These are phyloP conservation scores for Cerastis rubricosa DNA, from an alignment of 2,888 invertebrate species.

Conservation along the genomic window DNA sequence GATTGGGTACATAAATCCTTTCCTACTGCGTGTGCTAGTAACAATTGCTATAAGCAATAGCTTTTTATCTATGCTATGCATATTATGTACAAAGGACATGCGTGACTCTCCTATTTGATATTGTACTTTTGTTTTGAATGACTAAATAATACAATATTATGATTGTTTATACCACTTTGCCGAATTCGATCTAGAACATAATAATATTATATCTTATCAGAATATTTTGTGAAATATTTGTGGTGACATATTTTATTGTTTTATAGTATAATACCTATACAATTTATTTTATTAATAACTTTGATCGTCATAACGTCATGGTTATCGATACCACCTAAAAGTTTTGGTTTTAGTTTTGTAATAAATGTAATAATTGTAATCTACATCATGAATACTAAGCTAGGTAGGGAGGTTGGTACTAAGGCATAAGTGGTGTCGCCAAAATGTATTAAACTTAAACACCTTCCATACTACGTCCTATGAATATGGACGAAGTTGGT, in stretches of 20 bases:
- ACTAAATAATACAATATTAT: slow-evolving; percentile 30
- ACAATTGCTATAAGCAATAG: background rate
- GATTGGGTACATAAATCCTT: slow-evolving; percentile 32
- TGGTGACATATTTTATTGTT: slow-evolving; percentile 56
- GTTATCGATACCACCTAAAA: slow-evolving; percentile 47
- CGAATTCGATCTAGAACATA: slow-evolving; percentile 40
- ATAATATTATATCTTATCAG: slow-evolving; percentile 64
- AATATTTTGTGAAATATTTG: slow-evolving; percentile 44
- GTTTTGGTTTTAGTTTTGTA: slow-evolving; percentile 5
- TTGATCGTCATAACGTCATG: slow-evolving; percentile 30
- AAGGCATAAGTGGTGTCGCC: background rate
- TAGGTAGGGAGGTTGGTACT: background rate
- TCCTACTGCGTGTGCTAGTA: slow-evolving; percentile 32
- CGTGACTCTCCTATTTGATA: slow-evolving; percentile 46
- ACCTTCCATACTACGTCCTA: slow-evolving; percentile 18
- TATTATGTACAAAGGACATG: slow-evolving; percentile 48
- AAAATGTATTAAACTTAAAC: slow-evolving; percentile 28
- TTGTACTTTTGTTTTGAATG: slow-evolving; percentile 17
- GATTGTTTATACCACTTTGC: slow-evolving; percentile 28
- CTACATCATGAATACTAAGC: slow-evolving; percentile 3
- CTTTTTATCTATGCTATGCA: slow-evolving; percentile 20
- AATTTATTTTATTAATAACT: slow-evolving; percentile 31
- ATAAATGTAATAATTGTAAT: slow-evolving; percentile 16
- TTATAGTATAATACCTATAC: slow-evolving; percentile 33
- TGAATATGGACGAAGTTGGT: slow-evolving; percentile 39